phyloP scores from a whole-genome alignment of 2,113 vertebrate species.

The Panthera uncia region DNA sequence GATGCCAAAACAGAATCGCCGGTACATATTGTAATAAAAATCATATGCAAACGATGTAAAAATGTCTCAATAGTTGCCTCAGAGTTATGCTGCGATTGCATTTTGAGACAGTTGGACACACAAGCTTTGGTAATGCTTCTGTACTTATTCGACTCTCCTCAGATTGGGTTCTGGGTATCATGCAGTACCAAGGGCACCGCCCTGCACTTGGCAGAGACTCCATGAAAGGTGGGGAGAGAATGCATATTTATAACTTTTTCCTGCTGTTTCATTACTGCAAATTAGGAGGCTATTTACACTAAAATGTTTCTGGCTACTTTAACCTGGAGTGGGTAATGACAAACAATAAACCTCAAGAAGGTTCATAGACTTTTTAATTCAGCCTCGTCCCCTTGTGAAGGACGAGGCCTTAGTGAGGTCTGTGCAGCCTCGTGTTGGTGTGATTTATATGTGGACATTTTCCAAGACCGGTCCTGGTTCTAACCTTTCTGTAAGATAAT shows the following conservation, averaged over 20 bases:
- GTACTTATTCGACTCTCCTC: not conserved
- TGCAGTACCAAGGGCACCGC: too few relatives aligned
- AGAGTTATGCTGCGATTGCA: not conserved
- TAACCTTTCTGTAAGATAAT: not conserved
- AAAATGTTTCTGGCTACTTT: not conserved
- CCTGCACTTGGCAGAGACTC: not conserved
- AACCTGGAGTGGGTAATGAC: not conserved
- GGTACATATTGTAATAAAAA: not conserved
- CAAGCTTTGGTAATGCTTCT: not conserved
- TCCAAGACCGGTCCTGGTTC: not conserved
- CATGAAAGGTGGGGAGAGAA: not conserved
- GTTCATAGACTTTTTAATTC: not conserved
- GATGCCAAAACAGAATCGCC: not conserved
- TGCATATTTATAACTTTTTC: not conserved
- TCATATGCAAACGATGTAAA: not conserved
- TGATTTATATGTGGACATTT: not conserved
- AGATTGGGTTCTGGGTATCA: not conserved
- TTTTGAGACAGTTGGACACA: not conserved
- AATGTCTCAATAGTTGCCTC: not conserved
- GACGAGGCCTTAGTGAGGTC: not conserved
- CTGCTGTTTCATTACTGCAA: not conserved
- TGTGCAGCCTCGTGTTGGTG: too few relatives aligned
- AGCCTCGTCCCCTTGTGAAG: not conserved
- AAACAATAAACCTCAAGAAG: not conserved
- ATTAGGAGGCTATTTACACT: not conserved